These are phyloP conservation scores for Microhierax caerulescens DNA, from an alignment of 2,797 vertebrate species.

Conservation along the genomic window DNA sequence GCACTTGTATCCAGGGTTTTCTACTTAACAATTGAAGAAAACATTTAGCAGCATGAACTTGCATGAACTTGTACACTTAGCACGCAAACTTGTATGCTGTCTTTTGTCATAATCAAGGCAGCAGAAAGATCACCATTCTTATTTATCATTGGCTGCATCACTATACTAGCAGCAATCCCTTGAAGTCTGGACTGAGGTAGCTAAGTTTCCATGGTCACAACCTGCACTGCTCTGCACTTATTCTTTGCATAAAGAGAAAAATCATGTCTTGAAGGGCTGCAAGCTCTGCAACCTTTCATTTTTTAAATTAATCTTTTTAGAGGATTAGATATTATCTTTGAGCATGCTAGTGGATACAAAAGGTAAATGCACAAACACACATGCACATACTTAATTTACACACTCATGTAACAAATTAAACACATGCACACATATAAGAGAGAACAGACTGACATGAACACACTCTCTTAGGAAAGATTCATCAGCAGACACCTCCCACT, in stretches of 20 bases:
- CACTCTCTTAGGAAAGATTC: not conserved
- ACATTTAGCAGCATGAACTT: not conserved
- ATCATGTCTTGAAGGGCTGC: not conserved
- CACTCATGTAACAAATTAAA: not conserved
- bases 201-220: not conserved
- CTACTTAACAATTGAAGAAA: not conserved
- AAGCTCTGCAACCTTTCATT: not conserved
- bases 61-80: not conserved
- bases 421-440: not conserved
- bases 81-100: not conserved
- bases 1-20: not conserved
- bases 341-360: not conserved
- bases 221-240: not conserved
- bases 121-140: not conserved
- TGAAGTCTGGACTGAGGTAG: not conserved
- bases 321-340: not conserved
- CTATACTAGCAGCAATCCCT: not conserved
- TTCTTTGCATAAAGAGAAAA: not conserved
- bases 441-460: not conserved
- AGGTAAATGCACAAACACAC: not conserved
- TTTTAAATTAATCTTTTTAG: not conserved
- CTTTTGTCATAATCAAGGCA: not conserved
- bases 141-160: not conserved
- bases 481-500: constrained; percentile 28
- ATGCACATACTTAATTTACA: not conserved